phyloP scores from a whole-genome alignment of 2,113 vertebrate genomes.

The Boulengeromyrus knoepffleri region DNA sequence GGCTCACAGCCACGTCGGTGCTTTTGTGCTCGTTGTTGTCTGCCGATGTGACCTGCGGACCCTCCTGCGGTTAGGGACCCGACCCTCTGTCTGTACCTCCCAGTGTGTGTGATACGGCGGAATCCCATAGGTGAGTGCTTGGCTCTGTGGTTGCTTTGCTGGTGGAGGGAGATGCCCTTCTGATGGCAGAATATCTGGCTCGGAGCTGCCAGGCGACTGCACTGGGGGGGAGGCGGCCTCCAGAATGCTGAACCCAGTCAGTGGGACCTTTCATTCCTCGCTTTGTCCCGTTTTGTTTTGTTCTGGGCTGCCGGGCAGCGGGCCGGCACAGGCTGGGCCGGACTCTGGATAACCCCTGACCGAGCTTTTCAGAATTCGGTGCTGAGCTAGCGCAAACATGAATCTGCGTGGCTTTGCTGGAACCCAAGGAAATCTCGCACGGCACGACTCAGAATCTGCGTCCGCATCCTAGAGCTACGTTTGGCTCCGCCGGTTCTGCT shows the following conservation, averaged over 20 bases:
- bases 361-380: not conserved
- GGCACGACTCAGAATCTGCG: not conserved
- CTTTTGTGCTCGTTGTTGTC: not conserved
- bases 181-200: not conserved
- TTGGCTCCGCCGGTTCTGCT: not conserved
- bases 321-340: not conserved
- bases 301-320: not conserved
- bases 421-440: not conserved
- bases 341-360: not conserved
- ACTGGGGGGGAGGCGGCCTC: not conserved
- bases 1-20: not conserved
- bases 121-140: not conserved
- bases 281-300: not conserved
- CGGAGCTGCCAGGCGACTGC: not conserved
- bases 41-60: not conserved
- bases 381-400: not conserved
- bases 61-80: not conserved
- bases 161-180: not conserved
- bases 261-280: not conserved
- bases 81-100: not conserved
- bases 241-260: not conserved
- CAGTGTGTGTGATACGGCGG: too few species aligned
- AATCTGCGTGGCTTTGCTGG: not conserved
- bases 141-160: not conserved
- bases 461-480: not conserved